A percentile compares a stretch with the other conserved stretches of the same genome.
These are phyloP conservation scores for Catharus fuscescens DNA, from an alignment of 2,113 vertebrate genomes.

Conservation along the genomic window DNA sequence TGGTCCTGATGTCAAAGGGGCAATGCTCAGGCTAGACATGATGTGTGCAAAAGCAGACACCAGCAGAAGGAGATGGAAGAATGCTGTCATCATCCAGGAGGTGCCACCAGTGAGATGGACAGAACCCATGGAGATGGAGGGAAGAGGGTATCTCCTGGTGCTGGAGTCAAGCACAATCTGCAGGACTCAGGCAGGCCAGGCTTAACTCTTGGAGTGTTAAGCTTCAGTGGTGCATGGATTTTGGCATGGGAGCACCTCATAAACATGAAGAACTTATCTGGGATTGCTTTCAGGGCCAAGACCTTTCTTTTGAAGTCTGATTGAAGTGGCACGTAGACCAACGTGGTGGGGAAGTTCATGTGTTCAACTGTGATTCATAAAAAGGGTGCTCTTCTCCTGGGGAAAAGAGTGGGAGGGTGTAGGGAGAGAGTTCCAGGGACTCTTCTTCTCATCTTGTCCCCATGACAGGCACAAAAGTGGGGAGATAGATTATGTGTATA, in stretches of 20 bases:
- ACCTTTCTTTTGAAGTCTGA: not conserved
- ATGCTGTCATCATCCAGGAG: not conserved
- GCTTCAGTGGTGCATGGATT: not conserved
- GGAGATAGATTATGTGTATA: not conserved
- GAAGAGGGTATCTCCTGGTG: not conserved
- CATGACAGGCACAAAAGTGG: not conserved
- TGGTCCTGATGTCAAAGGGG: not conserved
- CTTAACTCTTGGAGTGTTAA: not conserved
- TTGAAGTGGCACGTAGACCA: not conserved
- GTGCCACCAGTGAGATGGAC: not conserved
- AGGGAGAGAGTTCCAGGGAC: not conserved
- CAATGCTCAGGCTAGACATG: not conserved
- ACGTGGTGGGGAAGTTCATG: not conserved
- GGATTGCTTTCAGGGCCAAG: not conserved
- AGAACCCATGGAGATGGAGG: not conserved
- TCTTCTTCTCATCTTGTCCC: not conserved
- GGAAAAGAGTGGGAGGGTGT: not conserved
- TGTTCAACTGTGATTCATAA: not conserved
- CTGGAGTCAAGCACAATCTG: not conserved
- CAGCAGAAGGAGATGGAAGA: not conserved
- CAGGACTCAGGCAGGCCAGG: not conserved
- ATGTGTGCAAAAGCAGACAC: not conserved
- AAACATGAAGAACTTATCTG: not conserved
- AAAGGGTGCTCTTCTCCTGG: not conserved
- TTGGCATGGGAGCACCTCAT: not conserved